A percentile compares a stretch with the other conserved stretches of the same genome.
phyloP scores from a whole-genome alignment of 1,140 invertebrate genomes.

The Belonocnema kinseyi region DNA sequence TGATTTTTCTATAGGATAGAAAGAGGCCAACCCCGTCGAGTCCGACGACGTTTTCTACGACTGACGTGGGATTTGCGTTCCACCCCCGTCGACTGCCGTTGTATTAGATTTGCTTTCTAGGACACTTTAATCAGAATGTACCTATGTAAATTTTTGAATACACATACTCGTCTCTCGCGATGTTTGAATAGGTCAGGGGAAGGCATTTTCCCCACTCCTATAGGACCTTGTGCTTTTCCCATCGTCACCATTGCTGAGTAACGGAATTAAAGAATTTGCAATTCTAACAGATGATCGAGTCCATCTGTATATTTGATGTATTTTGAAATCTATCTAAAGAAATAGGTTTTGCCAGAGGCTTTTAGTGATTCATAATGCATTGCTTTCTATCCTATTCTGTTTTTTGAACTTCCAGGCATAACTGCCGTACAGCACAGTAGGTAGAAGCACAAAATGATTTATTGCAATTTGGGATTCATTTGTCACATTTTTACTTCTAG shows the following conservation, averaged over 20 bases:
- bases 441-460: no score
- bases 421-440: no score
- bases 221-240: conserved; percentile 35
- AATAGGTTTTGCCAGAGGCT: no score
- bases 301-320: conserved; percentile 49
- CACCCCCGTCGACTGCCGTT: conserved; percentile 54
- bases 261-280: conserved; percentile 76
- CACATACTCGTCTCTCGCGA: conserved; percentile 71
- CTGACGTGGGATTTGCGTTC: conserved; percentile 54
- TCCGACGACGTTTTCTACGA: conserved; percentile 54
- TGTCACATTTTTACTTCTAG: no score
- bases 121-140: conserved; percentile 77
- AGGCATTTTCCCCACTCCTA: conserved; percentile 69
- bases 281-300: conserved; percentile 72
- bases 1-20: conserved; percentile 50
- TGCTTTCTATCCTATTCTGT: no score
- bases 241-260: conserved; percentile 50
- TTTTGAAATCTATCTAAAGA: not conserved
- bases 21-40: conserved; percentile 37
- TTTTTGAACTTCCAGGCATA: no score
- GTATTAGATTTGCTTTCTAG: conserved; percentile 76
- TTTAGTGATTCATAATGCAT: no score
- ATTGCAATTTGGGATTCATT: no score
- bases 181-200: conserved; percentile 76
- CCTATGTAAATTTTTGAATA: conserved; percentile 78